Conservation (phyloP, 2,113 vertebrate genomes). For the Holacanthus passer region DNA sequence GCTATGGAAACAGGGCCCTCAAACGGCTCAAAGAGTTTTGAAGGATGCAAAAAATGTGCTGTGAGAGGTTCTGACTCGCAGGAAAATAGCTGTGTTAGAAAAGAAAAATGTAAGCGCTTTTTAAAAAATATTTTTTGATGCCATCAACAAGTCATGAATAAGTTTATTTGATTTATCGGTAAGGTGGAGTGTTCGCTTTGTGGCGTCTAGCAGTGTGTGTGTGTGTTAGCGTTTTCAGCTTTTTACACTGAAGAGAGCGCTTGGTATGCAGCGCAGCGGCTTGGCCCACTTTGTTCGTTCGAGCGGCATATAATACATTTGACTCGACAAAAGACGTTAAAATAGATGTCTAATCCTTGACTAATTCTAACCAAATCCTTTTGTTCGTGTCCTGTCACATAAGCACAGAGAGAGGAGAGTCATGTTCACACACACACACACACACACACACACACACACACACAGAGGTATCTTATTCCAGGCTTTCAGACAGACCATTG, state of each 20-base stretch:
- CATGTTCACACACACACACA: conserved; percentile 19
- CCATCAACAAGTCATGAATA: conserved; percentile 55
- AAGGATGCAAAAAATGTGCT: conserved; percentile 69
- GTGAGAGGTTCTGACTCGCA: conserved; percentile 48
- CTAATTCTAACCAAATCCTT: conserved; percentile 72
- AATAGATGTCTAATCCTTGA: conserved; percentile 75
- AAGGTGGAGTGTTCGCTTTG: not conserved
- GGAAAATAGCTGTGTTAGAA: conserved; percentile 44
- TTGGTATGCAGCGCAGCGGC: conserved; percentile 44
- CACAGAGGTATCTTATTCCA: conserved; percentile 53
- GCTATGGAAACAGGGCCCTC: conserved; percentile 80
- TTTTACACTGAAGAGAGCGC: conserved; percentile 12
- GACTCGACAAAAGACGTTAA: conserved; percentile 70
- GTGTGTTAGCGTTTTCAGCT: conserved; percentile 8
- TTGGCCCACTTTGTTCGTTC: conserved; percentile 44
- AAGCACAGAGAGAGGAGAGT: conserved; percentile 41
- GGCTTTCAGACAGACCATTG: conserved; percentile 68
- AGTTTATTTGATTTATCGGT: conserved; percentile 42
- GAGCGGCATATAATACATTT: conserved; percentile 42
- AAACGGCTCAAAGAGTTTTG: conserved; percentile 72
- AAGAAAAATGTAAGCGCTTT: conserved; percentile 48
- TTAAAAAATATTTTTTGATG: conserved; percentile 24
- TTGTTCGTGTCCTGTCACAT: conserved; percentile 66
- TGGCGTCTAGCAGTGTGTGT: not conserved
- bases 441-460: conserved; percentile 3